Evolutionary conservation across 2,888 invertebrate species (phyloP).

Genomic region (Sicus ferrugineus): DNA sequence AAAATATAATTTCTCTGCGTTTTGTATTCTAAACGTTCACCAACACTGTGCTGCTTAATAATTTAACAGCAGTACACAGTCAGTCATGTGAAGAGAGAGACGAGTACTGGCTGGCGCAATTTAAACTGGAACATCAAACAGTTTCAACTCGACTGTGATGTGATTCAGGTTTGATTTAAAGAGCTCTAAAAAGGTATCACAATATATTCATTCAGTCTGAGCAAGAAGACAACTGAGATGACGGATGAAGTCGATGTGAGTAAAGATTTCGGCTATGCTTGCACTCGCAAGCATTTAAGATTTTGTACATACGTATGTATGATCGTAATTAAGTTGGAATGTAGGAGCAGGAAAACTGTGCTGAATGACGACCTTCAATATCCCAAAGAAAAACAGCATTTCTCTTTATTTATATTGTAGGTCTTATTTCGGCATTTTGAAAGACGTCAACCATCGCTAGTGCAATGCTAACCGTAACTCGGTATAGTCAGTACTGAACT

Average conservation of each 20-base stretch:
- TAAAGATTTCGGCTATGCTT: not conserved
- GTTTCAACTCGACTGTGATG: not conserved
- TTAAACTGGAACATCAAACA: conserved; percentile 8
- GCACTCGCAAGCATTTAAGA: not conserved
- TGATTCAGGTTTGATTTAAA: not conserved
- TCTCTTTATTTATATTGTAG: not conserved
- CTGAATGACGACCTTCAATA: not conserved
- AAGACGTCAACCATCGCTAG: too few species aligned
- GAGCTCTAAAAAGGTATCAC: not conserved
- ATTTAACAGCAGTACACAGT: not conserved
- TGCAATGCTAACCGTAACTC: too few species aligned
- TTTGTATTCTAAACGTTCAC: too few species aligned
- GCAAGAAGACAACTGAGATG: not conserved
- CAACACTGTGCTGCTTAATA: not conserved
- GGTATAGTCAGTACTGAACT: too few species aligned
- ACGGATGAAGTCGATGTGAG: conserved; percentile 21
- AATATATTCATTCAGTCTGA: not conserved
- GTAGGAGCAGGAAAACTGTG: not conserved
- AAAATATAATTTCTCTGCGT: too few species aligned
- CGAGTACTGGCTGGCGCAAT: not conserved
- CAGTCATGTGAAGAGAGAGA: not conserved
- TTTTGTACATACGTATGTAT: not conserved
- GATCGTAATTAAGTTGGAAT: not conserved
- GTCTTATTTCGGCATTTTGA: too few species aligned
- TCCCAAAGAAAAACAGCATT: not conserved